Conservation (phyloP, 2,113 vertebrate genomes). For the Grallaria varia region DNA sequence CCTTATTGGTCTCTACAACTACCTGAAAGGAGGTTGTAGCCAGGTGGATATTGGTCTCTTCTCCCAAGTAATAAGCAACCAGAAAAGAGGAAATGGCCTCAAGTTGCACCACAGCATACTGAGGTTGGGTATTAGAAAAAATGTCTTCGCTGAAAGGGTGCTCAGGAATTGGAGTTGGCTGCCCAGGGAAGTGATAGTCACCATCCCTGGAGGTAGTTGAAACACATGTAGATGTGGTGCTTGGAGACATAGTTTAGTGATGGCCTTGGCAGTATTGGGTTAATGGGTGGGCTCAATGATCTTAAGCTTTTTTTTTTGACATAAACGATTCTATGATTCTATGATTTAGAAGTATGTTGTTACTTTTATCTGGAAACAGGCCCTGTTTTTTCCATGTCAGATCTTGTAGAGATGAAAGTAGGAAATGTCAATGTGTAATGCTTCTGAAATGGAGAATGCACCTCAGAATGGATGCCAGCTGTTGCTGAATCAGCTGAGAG, state of each 20-base stretch:
- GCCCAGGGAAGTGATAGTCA: not conserved
- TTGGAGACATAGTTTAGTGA: not conserved
- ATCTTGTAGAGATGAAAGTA: not conserved
- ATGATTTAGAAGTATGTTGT: not conserved
- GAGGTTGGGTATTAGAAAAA: not conserved
- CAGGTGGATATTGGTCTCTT: fast-evolving
- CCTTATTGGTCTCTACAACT: not conserved
- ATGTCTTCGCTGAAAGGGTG: not conserved
- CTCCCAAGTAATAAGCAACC: not conserved
- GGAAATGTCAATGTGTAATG: not conserved
- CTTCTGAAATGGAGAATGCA: not conserved
- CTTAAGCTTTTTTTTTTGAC: not conserved
- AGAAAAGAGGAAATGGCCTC: not conserved
- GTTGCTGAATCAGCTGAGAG: not conserved
- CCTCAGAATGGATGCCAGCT: not conserved
- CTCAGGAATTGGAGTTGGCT: not conserved
- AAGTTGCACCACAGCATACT: not conserved
- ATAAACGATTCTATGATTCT: not conserved
- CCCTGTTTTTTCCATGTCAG: not conserved
- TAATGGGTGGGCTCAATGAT: not conserved
- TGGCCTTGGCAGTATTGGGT: not conserved
- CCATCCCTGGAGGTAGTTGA: not conserved
- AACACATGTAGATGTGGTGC: fast-evolving
- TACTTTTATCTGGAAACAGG: not conserved
- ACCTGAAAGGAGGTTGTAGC: not conserved